Conservation (phyloP, 2,888 invertebrate genomes). For the Rhingia rostrata region DNA sequence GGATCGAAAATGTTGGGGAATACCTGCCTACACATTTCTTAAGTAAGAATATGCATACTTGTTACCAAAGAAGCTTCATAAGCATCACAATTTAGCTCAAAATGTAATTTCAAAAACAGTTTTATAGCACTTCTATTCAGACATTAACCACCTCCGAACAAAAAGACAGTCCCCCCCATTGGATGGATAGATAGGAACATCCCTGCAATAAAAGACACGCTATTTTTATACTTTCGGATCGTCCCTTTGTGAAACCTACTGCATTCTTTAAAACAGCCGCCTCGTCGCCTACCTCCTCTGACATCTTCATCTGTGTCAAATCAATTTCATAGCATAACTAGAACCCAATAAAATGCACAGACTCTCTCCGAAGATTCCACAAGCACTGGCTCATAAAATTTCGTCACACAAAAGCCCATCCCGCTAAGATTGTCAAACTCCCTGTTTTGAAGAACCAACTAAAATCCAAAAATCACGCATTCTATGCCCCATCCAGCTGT, state of each 20-base stretch:
- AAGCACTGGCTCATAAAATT: constrained; percentile 25
- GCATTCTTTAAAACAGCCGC: not conserved
- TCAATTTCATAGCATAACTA: constrained; percentile 36
- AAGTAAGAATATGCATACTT: too few species aligned
- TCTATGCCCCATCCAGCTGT: constrained; percentile 50
- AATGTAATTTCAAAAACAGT: not conserved
- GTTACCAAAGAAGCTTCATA: too few species aligned
- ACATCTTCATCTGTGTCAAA: constrained; percentile 45
- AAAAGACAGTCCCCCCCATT: not conserved
- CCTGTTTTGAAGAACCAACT: not conserved
- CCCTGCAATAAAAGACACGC: not conserved
- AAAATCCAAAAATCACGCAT: not conserved
- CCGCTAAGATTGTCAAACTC: constrained; percentile 32
- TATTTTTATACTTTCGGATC: not conserved
- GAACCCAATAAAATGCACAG: constrained; percentile 31
- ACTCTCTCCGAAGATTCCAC: constrained; percentile 15
- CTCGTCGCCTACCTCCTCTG: not conserved
- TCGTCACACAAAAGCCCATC: constrained; percentile 6
- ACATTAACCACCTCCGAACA: not conserved
- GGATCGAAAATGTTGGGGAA: too few species aligned
- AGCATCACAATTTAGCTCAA: too few species aligned
- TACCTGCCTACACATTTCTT: too few species aligned
- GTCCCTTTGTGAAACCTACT: not conserved
- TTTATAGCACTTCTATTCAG: not conserved
- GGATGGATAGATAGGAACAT: not conserved